Percentiles rank a stretch among this genome's conserved stretches.
phyloP scores from a whole-genome alignment of 2,888 invertebrate genomes.

The Mallateleia sp. region DNA sequence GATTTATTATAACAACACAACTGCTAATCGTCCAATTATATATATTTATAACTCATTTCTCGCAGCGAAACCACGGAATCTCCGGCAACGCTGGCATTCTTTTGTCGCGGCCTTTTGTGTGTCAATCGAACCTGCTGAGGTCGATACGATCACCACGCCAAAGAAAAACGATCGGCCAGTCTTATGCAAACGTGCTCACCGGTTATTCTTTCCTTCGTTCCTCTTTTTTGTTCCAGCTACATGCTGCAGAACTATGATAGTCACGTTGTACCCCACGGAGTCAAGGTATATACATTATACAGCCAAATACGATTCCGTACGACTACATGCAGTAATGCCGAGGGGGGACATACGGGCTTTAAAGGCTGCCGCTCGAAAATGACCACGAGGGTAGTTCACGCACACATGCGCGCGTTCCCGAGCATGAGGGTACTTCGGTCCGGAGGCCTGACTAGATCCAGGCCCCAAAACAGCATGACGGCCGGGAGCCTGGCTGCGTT shows the following conservation, averaged over 20 bases:
- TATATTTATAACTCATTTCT: constrained; percentile 63
- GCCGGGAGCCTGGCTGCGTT: constrained; percentile 47
- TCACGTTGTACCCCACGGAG: constrained; percentile 74
- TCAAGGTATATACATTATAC: constrained; percentile 69
- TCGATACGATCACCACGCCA: constrained; percentile 67
- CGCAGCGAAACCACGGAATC: constrained; percentile 14
- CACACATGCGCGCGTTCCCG: constrained; percentile 24
- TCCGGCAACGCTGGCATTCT: constrained; percentile 41
- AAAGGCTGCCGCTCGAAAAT: constrained; percentile 69
- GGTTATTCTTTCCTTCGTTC: constrained; percentile 58
- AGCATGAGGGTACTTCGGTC: constrained; percentile 53
- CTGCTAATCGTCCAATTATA: constrained; percentile 69
- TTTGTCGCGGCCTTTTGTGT: constrained; percentile 66
- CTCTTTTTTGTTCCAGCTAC: constrained; percentile 57
- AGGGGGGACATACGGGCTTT: constrained; percentile 58
- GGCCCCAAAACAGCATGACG: constrained; percentile 74
- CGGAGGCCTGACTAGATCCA: constrained; percentile 53
- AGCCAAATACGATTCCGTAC: constrained; percentile 68
- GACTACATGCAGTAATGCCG: constrained; percentile 46
- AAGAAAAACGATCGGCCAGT: constrained; percentile 68
- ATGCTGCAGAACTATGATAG: constrained; percentile 71
- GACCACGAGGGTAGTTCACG: constrained; percentile 69
- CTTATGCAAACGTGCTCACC: constrained; percentile 73
- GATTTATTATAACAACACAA: constrained; percentile 50
- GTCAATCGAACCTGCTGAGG: constrained; percentile 64